These are phyloP conservation scores for Musca vetustissima DNA, from an alignment of 1,140 invertebrate species.

Conservation along the genomic window DNA sequence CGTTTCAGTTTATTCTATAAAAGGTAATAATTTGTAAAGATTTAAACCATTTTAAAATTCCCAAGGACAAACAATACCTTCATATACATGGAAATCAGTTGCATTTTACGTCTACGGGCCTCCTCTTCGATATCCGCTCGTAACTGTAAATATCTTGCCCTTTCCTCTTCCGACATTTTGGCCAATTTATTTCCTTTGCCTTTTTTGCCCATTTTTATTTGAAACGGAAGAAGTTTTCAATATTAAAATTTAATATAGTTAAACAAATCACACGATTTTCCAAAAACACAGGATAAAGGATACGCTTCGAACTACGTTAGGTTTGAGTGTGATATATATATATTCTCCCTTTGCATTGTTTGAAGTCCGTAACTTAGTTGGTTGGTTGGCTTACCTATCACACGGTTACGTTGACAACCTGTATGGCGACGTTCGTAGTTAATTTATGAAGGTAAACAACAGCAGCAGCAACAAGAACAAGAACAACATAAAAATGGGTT, in stretches of 20 bases:
- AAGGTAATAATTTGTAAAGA: too few species aligned
- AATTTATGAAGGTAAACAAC: too few species aligned
- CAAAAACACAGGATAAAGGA: background rate
- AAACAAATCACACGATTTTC: background rate
- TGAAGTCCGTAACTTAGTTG: too few species aligned
- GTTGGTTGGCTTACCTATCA: background rate
- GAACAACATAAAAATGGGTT: too few species aligned
- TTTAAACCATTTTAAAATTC: background rate
- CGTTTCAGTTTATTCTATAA: conserved; percentile 75
- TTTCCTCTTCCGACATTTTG: conserved; percentile 80
- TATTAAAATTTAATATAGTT: background rate
- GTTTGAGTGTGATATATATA: background rate
- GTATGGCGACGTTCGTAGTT: too few species aligned
- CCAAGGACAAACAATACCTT: conserved; percentile 61
- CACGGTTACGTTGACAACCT: background rate
- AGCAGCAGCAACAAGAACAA: too few species aligned
- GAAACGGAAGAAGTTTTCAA: background rate
- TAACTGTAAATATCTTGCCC: conserved; percentile 74
- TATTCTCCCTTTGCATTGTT: too few species aligned
- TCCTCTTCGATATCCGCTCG: conserved; percentile 78
- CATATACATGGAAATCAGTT: conserved; percentile 73
- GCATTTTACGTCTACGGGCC: conserved; percentile 71
- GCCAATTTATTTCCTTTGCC: conserved; percentile 73
- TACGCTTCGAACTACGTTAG: background rate
- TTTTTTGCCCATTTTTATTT: conserved; percentile 65